Evolutionary conservation across 2,113 vertebrate species (phyloP).

Genomic region (Egretta garzetta): DNA sequence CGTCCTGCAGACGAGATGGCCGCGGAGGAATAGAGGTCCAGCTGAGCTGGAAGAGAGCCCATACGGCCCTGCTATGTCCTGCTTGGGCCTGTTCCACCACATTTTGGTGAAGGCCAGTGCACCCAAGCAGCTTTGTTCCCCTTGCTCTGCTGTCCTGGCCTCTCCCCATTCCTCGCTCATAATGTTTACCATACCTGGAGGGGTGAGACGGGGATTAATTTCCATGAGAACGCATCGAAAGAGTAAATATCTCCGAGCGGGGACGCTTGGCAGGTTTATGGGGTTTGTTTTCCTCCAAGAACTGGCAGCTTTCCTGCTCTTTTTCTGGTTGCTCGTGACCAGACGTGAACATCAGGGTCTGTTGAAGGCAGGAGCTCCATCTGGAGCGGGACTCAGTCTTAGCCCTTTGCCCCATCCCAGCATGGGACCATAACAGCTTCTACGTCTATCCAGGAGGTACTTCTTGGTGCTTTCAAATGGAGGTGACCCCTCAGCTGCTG

Average conservation of each 20-base stretch:
- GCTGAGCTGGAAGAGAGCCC: background rate
- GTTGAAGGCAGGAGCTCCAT: background rate
- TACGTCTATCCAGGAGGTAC: background rate
- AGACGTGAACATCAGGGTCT: rapidly evolving
- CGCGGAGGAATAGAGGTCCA: rapidly evolving
- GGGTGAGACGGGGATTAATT: conserved; percentile 28
- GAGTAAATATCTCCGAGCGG: background rate
- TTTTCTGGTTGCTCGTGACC: background rate
- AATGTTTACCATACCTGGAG: conserved; percentile 27
- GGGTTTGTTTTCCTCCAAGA: background rate
- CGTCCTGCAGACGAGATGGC: background rate
- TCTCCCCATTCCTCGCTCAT: conserved; percentile 16
- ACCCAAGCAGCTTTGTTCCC: background rate
- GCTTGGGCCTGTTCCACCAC: conserved; percentile 20
- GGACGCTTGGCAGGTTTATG: background rate
- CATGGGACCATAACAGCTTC: rapidly evolving
- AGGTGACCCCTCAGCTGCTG: background rate
- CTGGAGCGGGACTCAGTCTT: background rate
- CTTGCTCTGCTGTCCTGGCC: background rate
- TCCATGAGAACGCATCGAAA: background rate
- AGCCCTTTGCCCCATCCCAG: background rate
- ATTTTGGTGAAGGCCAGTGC: background rate
- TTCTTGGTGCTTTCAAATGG: background rate
- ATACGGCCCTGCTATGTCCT: background rate
- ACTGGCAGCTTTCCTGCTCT: background rate